These are phyloP conservation scores for Harmothoe impar DNA, from an alignment of 2,888 invertebrate species.

Conservation along the genomic window DNA sequence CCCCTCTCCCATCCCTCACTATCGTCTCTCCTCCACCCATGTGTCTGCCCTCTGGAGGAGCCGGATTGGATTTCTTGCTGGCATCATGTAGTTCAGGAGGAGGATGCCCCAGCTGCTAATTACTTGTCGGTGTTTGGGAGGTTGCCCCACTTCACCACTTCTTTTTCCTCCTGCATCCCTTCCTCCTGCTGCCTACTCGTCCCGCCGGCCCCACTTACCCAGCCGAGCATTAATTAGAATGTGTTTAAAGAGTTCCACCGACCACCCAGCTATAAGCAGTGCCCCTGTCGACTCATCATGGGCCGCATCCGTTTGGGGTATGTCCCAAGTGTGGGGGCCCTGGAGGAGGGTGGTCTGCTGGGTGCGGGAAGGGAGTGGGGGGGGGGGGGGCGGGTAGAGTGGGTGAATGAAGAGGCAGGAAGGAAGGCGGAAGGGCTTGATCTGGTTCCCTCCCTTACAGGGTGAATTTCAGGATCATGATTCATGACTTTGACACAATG, in stretches of 20 bases:
- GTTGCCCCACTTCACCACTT: background rate
- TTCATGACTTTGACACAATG: slow-evolving; percentile 41
- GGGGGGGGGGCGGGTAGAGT: too few relatives aligned
- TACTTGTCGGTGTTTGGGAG: background rate
- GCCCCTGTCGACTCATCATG: background rate
- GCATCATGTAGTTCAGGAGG: slow-evolving; percentile 16
- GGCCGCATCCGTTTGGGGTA: background rate
- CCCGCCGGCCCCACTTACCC: slow-evolving; percentile 12
- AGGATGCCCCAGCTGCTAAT: slow-evolving; percentile 24
- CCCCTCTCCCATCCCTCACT: background rate
- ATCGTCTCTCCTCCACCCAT: background rate
- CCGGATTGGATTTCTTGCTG: slow-evolving; percentile 22
- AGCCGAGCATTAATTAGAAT: slow-evolving; percentile 24
- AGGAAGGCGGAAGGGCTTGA: background rate
- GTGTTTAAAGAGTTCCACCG: slow-evolving; percentile 23
- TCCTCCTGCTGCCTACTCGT: background rate
- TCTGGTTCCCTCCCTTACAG: background rate
- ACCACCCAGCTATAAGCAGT: background rate
- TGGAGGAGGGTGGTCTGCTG: background rate
- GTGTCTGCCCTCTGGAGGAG: background rate
- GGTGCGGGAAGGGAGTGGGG: background rate
- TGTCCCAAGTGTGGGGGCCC: background rate
- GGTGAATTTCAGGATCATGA: background rate
- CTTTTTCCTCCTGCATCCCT: background rate
- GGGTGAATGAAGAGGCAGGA: background rate